Evolutionary conservation across 2,797 vertebrate species (phyloP), one percentile per base, ranked within the genome.

Genomic region (Cossypha caffra): DNA sequence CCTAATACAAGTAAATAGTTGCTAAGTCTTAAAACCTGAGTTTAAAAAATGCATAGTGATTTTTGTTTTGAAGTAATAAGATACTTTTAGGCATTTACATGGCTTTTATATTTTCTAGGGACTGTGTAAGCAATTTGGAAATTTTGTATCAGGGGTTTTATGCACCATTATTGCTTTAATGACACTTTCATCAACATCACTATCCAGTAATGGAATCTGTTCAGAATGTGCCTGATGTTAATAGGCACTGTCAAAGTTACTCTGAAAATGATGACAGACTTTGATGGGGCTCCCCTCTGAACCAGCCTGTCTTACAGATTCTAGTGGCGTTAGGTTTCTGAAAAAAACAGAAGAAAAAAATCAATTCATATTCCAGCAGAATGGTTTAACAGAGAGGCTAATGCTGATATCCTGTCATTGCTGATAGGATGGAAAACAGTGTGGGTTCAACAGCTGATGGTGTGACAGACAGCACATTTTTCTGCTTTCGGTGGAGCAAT

Each of bases 381-480:
- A 63, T n/a, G 26, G 29, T 86, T 89, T 86, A 95, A 51, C 75
- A 69, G 84, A 71, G 64, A 84, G 54, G 31, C 43, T 95, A 67
- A 77, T 79, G 59, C 73, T 86, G 76, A 67, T 87, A 67, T 40
- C 67, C 73, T 69, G 45, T 92, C 78, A 54, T 50, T 79, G 37
- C 68, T 81, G 86, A 25, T 72, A 58, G 1, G 19, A 25, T 92
- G 52, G 87, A 83, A 91, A 85, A 54, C 79, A 47, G 58, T 63
- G 35, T 76, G 63, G 45, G 50, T 91, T 87, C 74, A 82, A 45
- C 58, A 48, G 23, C 72, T 81, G 76, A 86, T 86, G 52, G 58
- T 83, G 93, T 88, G 96, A 90, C 71, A 94, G 88, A 89, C 87
- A 94, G 84, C 54, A 75, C 63, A 13, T 78, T 95, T 91, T 90